phyloP scores from a whole-genome alignment of 2,113 vertebrate genomes.

The Miniopterus natalensis region DNA sequence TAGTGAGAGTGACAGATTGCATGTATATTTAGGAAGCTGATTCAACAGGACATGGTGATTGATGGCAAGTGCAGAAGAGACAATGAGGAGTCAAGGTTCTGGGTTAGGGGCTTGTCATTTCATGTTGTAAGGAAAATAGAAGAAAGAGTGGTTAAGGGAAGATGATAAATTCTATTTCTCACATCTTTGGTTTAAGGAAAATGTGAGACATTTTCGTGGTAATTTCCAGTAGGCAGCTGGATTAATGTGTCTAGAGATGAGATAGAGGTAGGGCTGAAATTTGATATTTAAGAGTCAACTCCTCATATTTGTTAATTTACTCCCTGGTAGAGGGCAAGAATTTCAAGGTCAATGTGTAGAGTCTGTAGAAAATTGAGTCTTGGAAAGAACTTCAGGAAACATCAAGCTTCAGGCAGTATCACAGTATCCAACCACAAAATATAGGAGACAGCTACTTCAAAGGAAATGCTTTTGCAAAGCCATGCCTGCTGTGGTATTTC shows the following conservation, averaged over 20 bases:
- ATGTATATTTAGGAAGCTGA: conserved; percentile 78
- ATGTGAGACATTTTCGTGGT: conserved; percentile 55
- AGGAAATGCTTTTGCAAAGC: neutral
- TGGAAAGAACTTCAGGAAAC: neutral
- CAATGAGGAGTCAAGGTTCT: conserved; percentile 13
- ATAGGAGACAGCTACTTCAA: neutral
- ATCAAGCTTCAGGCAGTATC: neutral
- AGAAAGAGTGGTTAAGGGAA: conserved; percentile 56
- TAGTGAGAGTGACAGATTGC: conserved; percentile 51
- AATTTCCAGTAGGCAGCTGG: conserved; percentile 68
- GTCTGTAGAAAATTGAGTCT: conserved; percentile 30
- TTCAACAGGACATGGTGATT: conserved; percentile 69
- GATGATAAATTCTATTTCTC: conserved; percentile 75
- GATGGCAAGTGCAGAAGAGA: conserved; percentile 52
- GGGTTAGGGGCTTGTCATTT: conserved; percentile 62
- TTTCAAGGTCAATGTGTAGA: neutral
- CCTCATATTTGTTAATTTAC: conserved; percentile 2
- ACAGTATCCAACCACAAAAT: neutral
- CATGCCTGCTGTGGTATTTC: neutral
- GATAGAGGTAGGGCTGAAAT: conserved; percentile 26
- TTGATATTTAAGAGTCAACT: conserved; percentile 6
- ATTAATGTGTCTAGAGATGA: conserved; percentile 78
- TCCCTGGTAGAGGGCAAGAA: neutral
- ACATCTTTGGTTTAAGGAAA: conserved; percentile 61
- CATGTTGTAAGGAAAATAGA: conserved; percentile 62